These are phyloP conservation scores for Mamestra configurata DNA, from an alignment of 1,140 invertebrate genomes.

Conservation along the genomic window DNA sequence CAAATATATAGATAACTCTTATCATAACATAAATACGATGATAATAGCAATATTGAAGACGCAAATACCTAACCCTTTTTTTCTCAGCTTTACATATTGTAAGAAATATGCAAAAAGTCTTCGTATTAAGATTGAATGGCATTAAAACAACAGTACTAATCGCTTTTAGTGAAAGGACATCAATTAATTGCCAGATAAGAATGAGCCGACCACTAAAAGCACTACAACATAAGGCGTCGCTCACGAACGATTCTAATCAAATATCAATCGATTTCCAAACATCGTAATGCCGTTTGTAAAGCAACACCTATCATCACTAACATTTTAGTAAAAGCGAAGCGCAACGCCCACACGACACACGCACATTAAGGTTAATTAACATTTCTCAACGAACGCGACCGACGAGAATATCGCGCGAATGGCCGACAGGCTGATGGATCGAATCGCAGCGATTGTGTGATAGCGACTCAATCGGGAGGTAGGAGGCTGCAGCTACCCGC, in stretches of 20 bases:
- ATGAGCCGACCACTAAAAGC: background rate
- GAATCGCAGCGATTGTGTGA: conserved; percentile 22
- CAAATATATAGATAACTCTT: conserved; percentile 1
- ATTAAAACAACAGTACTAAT: background rate
- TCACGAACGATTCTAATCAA: background rate
- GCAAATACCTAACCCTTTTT: background rate
- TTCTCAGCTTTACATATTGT: background rate
- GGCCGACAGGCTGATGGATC: conserved; percentile 13
- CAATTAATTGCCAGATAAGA: background rate
- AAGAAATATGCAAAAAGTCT: background rate
- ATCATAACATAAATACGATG: background rate
- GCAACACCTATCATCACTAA: background rate
- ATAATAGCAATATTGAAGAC: background rate
- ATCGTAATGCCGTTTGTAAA: background rate
- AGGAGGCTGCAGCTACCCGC: conserved; percentile 20
- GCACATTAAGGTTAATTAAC: conserved; percentile 28
- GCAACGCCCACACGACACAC: conserved; percentile 36
- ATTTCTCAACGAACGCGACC: conserved; percentile 29
- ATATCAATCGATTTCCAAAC: conserved; percentile 14
- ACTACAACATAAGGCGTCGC: background rate
- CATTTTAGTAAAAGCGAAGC: conserved; percentile 37
- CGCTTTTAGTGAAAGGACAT: background rate
- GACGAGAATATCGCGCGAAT: conserved; percentile 5
- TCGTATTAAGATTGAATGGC: background rate
- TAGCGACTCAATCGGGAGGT: conserved; percentile 17